Conservation (phyloP, 2,113 vertebrate genomes). For the Engraulis encrasicolus region DNA sequence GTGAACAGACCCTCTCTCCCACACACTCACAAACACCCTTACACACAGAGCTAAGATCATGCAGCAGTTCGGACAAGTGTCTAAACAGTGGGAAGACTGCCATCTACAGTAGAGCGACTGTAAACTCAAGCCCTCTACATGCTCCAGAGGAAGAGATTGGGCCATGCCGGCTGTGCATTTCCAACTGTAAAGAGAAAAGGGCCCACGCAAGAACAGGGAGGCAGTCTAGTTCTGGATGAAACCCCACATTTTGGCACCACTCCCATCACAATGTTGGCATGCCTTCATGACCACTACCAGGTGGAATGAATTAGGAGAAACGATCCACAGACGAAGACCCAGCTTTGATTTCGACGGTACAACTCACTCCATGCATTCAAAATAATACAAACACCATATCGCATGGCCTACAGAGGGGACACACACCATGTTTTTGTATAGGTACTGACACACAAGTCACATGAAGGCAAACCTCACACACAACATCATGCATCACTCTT, state of each 20-base stretch:
- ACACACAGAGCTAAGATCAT: background rate
- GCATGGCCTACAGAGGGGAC: background rate
- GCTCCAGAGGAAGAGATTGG: background rate
- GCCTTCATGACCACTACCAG: background rate
- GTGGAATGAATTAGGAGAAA: background rate
- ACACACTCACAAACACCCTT: no score
- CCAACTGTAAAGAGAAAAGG: background rate
- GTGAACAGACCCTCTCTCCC: background rate
- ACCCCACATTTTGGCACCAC: background rate
- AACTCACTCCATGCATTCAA: background rate
- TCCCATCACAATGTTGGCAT: background rate
- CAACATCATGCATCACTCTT: no score
- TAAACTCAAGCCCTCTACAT: background rate
- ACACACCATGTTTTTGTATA: background rate
- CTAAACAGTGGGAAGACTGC: slow-evolving; percentile 72
- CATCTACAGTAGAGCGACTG: slow-evolving; percentile 68
- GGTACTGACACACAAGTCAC: background rate
- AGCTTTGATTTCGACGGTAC: background rate
- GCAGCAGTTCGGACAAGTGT: background rate
- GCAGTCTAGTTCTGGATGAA: background rate
- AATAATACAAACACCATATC: background rate
- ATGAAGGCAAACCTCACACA: background rate
- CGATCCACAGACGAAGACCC: background rate
- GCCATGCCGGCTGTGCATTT: background rate
- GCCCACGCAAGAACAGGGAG: background rate